Evolutionary conservation across 2,113 vertebrate species (phyloP).

Genomic region (Marmota flaviventris): DNA sequence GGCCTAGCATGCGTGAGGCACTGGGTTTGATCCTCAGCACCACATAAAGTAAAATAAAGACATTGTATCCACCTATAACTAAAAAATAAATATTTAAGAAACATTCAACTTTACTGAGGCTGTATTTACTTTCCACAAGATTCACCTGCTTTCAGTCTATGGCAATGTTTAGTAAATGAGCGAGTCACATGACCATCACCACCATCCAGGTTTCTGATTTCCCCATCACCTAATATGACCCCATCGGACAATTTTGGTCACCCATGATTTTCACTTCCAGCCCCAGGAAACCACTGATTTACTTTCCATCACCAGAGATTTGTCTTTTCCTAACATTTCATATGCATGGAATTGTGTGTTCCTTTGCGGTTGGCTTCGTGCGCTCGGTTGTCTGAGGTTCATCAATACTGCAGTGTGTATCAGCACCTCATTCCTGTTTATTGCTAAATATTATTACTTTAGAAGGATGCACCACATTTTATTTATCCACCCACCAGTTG

Average conservation of each 20-base stretch:
- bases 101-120: background rate
- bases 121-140: background rate
- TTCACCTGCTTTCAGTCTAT: background rate
- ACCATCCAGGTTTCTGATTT: background rate
- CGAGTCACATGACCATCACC: background rate
- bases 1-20: too few species aligned
- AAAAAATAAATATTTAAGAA: background rate
- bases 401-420: accelerated
- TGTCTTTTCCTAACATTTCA: conserved; percentile 34
- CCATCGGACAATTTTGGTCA: background rate
- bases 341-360: background rate
- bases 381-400: background rate
- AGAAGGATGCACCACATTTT: background rate
- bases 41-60: too few species aligned
- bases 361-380: background rate
- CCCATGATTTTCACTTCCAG: background rate
- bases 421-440: background rate
- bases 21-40: too few species aligned
- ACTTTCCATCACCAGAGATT: conserved; percentile 24
- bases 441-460: conserved; percentile 5
- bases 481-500: background rate
- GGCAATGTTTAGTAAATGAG: background rate
- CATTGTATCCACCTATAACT: too few species aligned
- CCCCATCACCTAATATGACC: background rate
- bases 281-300: conserved; percentile 14